Evolutionary conservation across 1,140 invertebrate species (phyloP).

Genomic region (Drosophila nannoptera): DNA sequence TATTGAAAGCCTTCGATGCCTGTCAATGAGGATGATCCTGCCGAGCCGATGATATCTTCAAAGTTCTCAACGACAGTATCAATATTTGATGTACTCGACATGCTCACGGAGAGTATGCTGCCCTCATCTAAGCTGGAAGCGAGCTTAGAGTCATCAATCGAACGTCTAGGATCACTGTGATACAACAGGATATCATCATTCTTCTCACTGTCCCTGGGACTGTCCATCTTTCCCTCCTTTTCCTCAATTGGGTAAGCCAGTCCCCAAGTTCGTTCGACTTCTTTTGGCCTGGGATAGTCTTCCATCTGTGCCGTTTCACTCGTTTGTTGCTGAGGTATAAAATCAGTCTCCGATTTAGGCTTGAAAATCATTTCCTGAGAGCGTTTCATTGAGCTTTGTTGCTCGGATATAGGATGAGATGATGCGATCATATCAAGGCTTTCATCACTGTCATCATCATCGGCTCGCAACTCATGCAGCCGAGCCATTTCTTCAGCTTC

Average conservation of each 20-base stretch:
- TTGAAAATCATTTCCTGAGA: conserved; percentile 94
- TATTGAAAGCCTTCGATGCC: conserved; percentile 73
- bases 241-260: conserved; percentile 68
- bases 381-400: conserved; percentile 88
- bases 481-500: conserved; percentile 67
- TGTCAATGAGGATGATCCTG: conserved; percentile 78
- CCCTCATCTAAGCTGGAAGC: conserved; percentile 82
- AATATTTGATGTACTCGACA: conserved; percentile 81
- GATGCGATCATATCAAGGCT: conserved; percentile 55
- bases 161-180: conserved; percentile 60
- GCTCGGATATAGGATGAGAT: conserved; percentile 72
- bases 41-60: conserved; percentile 80
- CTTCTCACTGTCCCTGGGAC: conserved; percentile 58
- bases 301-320: conserved; percentile 57
- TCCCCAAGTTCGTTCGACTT: conserved; percentile 70
- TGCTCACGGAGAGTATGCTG: conserved; percentile 81
- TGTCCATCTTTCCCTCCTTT: conserved; percentile 57
- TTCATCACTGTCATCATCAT: conserved; percentile 75
- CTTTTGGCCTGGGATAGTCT: conserved; percentile 68
- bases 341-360: conserved; percentile 80
- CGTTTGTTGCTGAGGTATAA: conserved; percentile 30
- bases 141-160: conserved; percentile 78
- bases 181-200: conserved; percentile 72
- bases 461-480: conserved; percentile 57
- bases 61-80: conserved; percentile 82